Evolutionary conservation across 2,888 invertebrate genomes (phyloP), one percentile per base, ranked within the genome.

Genomic region (Anaspis maculata): DNA sequence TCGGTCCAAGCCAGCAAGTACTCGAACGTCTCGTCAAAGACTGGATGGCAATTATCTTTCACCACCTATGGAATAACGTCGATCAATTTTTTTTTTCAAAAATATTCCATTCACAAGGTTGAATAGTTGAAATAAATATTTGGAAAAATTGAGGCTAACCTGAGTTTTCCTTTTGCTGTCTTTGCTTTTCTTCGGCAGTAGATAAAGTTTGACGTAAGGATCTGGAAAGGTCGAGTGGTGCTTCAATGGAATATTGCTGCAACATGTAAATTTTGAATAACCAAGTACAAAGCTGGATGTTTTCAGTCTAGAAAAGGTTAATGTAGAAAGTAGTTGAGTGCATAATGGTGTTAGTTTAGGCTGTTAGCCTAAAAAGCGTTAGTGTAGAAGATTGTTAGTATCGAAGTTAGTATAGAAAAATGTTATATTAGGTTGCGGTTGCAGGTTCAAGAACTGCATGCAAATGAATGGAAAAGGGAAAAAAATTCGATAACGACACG

Each of bases 11-110:
- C 83, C 45, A 92, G 78, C 28, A 81, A 69, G 70, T 88, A 94
- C 59, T 92, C 92, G 57, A 91, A 90, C 45, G 83, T 81, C 58
- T 90, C 87, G 62, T 94, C 91, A 60, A 81, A 94, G 14, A 82
- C 75, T 0, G 92, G 92, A 72, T 85, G 86, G 56, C 88, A 86
- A 56, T 79, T 87, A 61, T 92, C 88, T 59, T 88, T 90, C 37
- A 83, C 69, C 11, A 76, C 24, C n/a, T n/a, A n/a, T 74, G 77
- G 77, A 42, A 25, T n/a, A n/a, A n/a, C n/a, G n/a, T n/a, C n/a
- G n/a, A n/a, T n/a, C n/a, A 39, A 41, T 10, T 25, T 25, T 26
- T 9, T 27, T 27, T 7, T 9, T 4, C 15, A n/a, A 27, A 27
- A 27, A 41, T 22, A 25, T 13, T 32, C 27, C 28, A 28, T 7